A percentile compares a stretch with the other conserved stretches of the same genome.
These are phyloP conservation scores for Engraulis encrasicolus DNA, from an alignment of 2,113 vertebrate genomes.

Conservation along the genomic window DNA sequence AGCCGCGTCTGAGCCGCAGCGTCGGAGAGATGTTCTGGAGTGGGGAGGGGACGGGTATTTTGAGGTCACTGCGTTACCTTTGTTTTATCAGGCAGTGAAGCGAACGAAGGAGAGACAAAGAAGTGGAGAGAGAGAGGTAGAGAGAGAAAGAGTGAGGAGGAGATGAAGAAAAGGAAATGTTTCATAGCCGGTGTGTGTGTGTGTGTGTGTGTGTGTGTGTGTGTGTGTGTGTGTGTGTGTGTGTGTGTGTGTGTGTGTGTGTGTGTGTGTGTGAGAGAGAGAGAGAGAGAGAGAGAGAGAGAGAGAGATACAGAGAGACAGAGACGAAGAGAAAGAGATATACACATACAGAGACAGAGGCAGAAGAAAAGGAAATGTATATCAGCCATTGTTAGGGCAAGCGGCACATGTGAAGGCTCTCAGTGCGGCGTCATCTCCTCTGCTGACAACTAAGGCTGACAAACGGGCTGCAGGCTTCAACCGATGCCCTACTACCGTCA, in stretches of 20 bases:
- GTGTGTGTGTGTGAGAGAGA: too few relatives aligned
- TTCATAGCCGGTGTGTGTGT: too few relatives aligned
- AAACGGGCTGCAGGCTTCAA: conserved; percentile 36
- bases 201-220: too few relatives aligned
- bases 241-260: too few relatives aligned
- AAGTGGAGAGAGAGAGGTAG: not conserved
- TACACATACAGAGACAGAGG: too few relatives aligned
- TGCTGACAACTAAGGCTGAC: conserved; percentile 28
- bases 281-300: not conserved
- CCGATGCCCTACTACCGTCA: conserved; percentile 40
- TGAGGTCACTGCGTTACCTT: conserved; percentile 4
- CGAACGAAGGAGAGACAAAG: too few relatives aligned
- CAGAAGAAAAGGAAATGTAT: conserved; percentile 31
- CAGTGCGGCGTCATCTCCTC: conserved; percentile 43
- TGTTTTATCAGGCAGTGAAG: conserved; percentile 23
- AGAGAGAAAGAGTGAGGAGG: not conserved
- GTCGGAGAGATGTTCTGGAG: not conserved
- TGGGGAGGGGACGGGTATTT: not conserved
- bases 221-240: too few relatives aligned
- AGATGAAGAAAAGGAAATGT: not conserved
- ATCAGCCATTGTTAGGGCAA: conserved; percentile 35
- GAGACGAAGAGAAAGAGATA: too few relatives aligned
- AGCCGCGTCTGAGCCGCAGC: not conserved
- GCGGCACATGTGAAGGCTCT: conserved; percentile 26
- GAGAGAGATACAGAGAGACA: not conserved